phyloP scores from a whole-genome alignment of 2,113 vertebrate species.

The Harpagus bidentatus region DNA sequence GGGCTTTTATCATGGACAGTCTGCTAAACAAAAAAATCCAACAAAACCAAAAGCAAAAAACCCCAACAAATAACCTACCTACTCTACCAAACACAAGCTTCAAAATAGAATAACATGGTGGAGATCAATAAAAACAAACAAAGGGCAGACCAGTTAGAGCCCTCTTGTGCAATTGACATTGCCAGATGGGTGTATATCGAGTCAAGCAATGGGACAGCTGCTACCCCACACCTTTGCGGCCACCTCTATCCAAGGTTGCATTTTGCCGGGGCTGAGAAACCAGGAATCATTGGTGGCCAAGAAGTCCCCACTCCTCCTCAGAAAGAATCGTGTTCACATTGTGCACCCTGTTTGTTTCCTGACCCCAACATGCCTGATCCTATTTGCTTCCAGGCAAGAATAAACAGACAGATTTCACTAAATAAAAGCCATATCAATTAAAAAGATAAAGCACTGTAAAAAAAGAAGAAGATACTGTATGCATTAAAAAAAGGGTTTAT shows the following conservation, averaged over 20 bases:
- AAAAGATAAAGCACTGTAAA: background rate
- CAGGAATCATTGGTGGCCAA: background rate
- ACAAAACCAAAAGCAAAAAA: background rate
- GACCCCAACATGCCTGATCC: background rate
- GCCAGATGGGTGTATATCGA: background rate
- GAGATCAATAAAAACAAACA: background rate
- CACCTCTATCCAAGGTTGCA: background rate
- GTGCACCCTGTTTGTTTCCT: background rate
- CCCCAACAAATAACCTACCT: background rate
- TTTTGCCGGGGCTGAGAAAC: background rate
- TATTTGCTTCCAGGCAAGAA: background rate
- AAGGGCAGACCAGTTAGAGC: background rate
- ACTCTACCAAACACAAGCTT: background rate
- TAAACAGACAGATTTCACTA: background rate
- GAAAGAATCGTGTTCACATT: background rate
- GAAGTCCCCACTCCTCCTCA: background rate
- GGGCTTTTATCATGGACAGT: background rate
- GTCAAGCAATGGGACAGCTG: background rate
- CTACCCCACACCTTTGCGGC: background rate
- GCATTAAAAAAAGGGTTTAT: background rate
- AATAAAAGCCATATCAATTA: background rate
- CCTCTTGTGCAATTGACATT: background rate
- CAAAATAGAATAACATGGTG: background rate
- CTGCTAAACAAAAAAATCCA: background rate
- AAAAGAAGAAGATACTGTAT: background rate